A percentile compares a stretch with the other conserved stretches of the same genome.
phyloP scores from a whole-genome alignment of 2,888 invertebrate genomes.

The Hypercompe scribonia region DNA sequence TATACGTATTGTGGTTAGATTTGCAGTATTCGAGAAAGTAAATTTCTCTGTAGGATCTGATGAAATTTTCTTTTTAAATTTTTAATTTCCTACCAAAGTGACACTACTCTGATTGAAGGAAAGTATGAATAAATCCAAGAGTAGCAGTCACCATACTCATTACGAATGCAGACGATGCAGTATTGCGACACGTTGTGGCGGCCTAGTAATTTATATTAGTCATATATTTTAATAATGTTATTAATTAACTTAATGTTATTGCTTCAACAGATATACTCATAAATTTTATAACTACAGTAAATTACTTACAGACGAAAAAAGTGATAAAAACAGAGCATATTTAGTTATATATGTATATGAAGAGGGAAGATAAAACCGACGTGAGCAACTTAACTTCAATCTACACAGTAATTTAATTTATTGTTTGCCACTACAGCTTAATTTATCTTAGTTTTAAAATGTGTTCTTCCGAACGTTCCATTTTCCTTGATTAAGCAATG shows the following conservation, averaged over 20 bases:
- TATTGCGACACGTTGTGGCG: too few species aligned
- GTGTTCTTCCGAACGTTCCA: slow-evolving; percentile 9
- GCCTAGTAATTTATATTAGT: too few species aligned
- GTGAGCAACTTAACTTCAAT: not conserved
- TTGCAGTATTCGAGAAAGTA: not conserved
- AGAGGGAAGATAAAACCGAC: not conserved
- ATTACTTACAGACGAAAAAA: too few species aligned
- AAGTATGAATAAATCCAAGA: too few species aligned
- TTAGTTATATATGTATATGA: too few species aligned
- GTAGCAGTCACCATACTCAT: too few species aligned
- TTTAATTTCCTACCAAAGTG: too few species aligned
- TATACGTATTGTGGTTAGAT: not conserved
- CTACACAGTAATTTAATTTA: not conserved
- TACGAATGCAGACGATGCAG: too few species aligned
- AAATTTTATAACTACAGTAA: too few species aligned
- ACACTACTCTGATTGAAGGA: too few species aligned
- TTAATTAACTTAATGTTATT: not conserved
- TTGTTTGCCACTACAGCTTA: not conserved
- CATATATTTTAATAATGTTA: not conserved
- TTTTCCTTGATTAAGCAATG: slow-evolving; percentile 42
- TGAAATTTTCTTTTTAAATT: not conserved
- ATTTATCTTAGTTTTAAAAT: not conserved
- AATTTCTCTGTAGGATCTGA: not conserved
- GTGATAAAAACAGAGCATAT: too few species aligned
- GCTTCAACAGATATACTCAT: too few species aligned